phyloP scores from a whole-genome alignment of 2,888 invertebrate genomes.

The Volucella zonaria region DNA sequence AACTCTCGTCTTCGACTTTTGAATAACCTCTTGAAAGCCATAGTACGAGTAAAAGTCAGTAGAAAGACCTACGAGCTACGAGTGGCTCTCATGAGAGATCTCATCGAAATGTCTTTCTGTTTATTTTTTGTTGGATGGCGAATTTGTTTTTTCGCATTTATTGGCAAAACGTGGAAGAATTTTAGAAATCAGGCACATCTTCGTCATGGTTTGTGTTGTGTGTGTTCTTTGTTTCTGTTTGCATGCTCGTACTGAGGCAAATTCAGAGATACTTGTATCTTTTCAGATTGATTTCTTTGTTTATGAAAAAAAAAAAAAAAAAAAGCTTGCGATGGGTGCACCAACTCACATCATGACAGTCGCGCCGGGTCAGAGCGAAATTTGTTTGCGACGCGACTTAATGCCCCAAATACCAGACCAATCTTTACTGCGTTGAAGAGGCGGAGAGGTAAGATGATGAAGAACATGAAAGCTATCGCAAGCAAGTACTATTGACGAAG shows the following conservation, averaged over 20 bases:
- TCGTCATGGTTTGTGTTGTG: conserved; percentile 15
- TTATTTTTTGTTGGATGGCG: conserved; percentile 27
- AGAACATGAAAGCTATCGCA: conserved; percentile 1
- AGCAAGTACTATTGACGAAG: background rate
- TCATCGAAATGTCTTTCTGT: conserved; percentile 33
- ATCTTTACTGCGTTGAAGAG: background rate
- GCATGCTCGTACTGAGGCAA: background rate
- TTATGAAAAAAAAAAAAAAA: conserved; percentile 17
- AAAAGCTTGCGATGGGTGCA: background rate
- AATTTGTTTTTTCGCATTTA: conserved; percentile 66
- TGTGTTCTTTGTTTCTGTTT: conserved; percentile 11
- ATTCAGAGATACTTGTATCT: background rate
- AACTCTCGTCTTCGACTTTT: conserved; percentile 41
- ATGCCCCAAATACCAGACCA: conserved; percentile 59
- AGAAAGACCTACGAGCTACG: conserved; percentile 4
- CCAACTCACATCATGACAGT: too few relatives aligned
- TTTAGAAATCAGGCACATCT: conserved; percentile 55
- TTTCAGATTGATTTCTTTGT: conserved; percentile 2
- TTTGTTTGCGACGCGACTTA: conserved; percentile 59
- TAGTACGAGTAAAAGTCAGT: conserved; percentile 24
- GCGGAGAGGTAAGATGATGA: background rate
- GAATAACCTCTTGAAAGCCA: conserved; percentile 30
- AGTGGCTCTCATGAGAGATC: conserved; percentile 39
- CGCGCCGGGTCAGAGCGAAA: conserved; percentile 57
- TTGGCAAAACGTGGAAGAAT: conserved; percentile 65